These are phyloP conservation scores for Uria lomvia DNA, from an alignment of 2,113 vertebrate genomes.

Conservation along the genomic window DNA sequence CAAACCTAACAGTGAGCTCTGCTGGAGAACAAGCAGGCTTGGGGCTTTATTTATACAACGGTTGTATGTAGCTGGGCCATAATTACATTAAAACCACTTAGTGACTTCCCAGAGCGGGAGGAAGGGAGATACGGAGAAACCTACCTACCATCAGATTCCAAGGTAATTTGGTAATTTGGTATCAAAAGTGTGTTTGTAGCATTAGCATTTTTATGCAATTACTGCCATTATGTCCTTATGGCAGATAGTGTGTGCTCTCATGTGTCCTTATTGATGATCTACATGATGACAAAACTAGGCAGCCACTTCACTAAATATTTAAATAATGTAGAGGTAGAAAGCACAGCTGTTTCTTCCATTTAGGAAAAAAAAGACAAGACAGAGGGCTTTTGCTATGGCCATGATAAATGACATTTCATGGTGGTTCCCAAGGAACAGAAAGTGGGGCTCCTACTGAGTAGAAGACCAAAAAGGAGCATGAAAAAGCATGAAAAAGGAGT, in stretches of 20 bases:
- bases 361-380: neutral
- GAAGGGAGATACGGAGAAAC: neutral
- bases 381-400: conserved; percentile 12
- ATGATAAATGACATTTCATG: conserved; percentile 47
- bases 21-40: neutral
- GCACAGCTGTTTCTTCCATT: conserved; percentile 45
- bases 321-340: conserved; percentile 53
- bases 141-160: neutral
- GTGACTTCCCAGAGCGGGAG: conserved; percentile 1
- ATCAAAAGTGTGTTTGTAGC: conserved; percentile 37
- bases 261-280: conserved; percentile 11
- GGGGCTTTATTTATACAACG: neutral
- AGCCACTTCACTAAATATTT: conserved; percentile 49
- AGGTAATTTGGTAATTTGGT: conserved; percentile 52
- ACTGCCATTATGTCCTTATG: conserved; percentile 31
- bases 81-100: conserved; percentile 19
- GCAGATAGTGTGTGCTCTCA: conserved; percentile 23
- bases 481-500: conserved; percentile 23
- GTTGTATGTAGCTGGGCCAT: neutral
- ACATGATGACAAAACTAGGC: conserved; percentile 7
- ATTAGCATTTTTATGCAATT: conserved; percentile 58
- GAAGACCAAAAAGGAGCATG: conserved; percentile 29
- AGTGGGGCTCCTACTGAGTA: conserved; percentile 46
- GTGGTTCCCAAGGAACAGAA: conserved; percentile 11
- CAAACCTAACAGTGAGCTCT: neutral